Conservation (phyloP, 2,888 invertebrate species). For the Phasia obesa region DNA sequence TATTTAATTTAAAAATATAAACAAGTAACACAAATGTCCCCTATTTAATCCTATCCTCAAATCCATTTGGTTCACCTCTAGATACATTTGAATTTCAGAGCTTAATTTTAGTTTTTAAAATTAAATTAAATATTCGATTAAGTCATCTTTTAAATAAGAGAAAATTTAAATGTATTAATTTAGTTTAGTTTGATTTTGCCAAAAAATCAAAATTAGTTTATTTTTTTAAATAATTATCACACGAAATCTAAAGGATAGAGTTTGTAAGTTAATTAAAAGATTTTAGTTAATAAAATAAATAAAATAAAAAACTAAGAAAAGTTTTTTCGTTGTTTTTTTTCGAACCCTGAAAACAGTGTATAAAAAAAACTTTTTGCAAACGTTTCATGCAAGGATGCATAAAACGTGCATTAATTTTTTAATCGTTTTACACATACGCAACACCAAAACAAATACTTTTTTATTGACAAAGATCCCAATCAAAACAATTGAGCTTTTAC, state of each 20-base stretch:
- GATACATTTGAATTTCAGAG: background rate
- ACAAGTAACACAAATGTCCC: background rate
- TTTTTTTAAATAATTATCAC: conserved; percentile 43
- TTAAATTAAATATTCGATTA: background rate
- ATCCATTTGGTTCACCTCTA: conserved; percentile 12
- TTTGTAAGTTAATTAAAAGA: conserved; percentile 59
- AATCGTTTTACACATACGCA: no score
- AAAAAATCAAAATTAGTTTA: conserved; percentile 39
- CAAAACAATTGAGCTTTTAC: no score
- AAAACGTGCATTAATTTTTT: no score
- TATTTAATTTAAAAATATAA: background rate
- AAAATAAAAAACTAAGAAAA: conserved; percentile 18
- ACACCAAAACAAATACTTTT: no score
- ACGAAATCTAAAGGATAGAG: conserved; percentile 45
- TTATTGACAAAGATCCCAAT: no score
- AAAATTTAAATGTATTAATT: conserved; percentile 22
- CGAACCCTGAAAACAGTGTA: no score
- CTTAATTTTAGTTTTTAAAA: background rate
- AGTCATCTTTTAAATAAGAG: conserved; percentile 17
- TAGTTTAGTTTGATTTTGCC: conserved; percentile 28
- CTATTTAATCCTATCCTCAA: conserved; percentile 2
- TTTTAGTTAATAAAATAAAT: conserved; percentile 63
- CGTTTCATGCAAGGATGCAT: no score
- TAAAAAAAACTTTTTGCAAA: no score
- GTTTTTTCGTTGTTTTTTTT: background rate